Evolutionary conservation across 1,140 invertebrate species (phyloP).

Genomic region (Caenorhabditis remanei): DNA sequence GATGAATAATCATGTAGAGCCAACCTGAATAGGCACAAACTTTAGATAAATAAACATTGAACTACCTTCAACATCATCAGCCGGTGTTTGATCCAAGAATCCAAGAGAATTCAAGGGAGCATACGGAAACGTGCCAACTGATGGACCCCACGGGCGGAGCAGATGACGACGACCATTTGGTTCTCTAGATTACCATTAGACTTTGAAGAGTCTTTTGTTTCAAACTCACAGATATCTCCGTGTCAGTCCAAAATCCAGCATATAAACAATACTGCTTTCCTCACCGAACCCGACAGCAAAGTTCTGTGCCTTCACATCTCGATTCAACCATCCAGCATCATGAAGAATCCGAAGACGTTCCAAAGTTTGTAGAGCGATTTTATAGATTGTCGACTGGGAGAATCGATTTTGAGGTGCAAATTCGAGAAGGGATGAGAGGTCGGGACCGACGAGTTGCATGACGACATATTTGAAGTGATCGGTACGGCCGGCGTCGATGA

Average conservation of each 20-base stretch:
- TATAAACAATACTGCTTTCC: conserved; percentile 40
- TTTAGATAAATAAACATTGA: too few relatives aligned
- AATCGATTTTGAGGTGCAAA: conserved; percentile 25
- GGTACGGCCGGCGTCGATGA: conserved; percentile 55
- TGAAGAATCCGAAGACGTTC: conserved; percentile 42
- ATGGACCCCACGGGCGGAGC: conserved; percentile 18
- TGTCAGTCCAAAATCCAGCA: conserved; percentile 46
- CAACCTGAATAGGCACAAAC: too few relatives aligned
- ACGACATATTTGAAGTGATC: conserved; percentile 61
- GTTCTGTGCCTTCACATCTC: conserved; percentile 46
- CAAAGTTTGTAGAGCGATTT: conserved; percentile 45
- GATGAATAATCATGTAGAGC: conserved; percentile 38
- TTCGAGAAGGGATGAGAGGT: conserved; percentile 54
- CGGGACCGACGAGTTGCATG: conserved; percentile 62
- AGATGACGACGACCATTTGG: not conserved
- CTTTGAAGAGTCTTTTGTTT: not conserved
- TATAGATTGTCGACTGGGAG: conserved; percentile 13
- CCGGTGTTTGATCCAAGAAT: conserved; percentile 23
- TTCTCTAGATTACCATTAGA: not conserved
- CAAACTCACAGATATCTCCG: conserved; percentile 22
- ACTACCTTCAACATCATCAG: conserved; percentile 33
- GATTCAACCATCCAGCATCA: conserved; percentile 38
- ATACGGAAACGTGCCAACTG: conserved; percentile 35
- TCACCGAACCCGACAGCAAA: conserved; percentile 37
- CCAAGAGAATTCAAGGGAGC: conserved; percentile 11